Conservation (phyloP, 2,888 invertebrate species). For the Eucera pruinosa region DNA sequence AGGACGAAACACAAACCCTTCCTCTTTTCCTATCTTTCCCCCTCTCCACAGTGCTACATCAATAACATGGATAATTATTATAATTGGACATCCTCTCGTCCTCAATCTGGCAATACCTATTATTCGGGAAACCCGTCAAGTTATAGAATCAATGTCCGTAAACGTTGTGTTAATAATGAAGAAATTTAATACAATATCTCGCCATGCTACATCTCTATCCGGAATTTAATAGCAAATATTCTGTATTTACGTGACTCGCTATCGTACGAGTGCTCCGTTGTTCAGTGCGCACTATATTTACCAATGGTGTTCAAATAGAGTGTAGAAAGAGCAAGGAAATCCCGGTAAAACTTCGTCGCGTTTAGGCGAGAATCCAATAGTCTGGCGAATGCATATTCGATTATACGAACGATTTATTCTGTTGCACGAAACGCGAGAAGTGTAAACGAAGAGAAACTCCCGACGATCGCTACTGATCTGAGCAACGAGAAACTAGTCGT, state of each 20-base stretch:
- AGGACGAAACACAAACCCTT: no score
- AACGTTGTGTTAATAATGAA: no score
- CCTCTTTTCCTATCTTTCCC: no score
- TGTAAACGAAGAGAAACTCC: constrained; percentile 29
- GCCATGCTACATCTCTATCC: no score
- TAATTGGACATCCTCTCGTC: no score
- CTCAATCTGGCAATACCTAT: no score
- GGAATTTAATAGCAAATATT: neutral
- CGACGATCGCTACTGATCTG: constrained; percentile 25
- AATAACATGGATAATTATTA: no score
- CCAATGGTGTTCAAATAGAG: neutral
- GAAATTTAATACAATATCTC: no score
- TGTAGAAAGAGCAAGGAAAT: constrained; percentile 3
- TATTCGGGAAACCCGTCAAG: no score
- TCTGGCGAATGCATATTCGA: constrained; percentile 40
- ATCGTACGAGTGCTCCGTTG: neutral
- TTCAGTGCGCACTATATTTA: constrained; percentile 13
- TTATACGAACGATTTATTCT: constrained; percentile 58
- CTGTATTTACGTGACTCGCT: neutral
- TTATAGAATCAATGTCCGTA: no score
- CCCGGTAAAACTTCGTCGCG: constrained; percentile 11
- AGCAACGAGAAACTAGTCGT: constrained; percentile 1
- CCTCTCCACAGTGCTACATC: no score
- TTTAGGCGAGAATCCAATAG: constrained; percentile 18
- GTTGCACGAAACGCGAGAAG: constrained; percentile 36